Evolutionary conservation across 23 tunicate genomes (phyloP).

Genomic region (Trididemnum nubilum): DNA sequence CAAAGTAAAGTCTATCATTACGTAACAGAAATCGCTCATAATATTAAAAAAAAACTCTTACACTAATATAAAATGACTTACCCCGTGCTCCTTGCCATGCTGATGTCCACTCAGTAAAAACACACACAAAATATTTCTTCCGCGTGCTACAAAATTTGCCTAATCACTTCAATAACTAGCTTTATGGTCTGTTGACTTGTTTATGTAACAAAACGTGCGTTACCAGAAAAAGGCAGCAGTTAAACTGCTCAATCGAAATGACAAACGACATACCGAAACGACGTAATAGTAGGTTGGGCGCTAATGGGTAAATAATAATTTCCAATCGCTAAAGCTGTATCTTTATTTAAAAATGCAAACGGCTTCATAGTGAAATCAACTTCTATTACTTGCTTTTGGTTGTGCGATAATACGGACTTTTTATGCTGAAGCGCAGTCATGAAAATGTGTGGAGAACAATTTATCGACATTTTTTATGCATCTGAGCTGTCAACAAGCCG

Average conservation of each 20-base stretch:
- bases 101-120: not conserved
- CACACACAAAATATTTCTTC: not conserved
- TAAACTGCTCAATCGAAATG: not conserved
- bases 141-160: not conserved
- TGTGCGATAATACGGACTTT: too few species aligned
- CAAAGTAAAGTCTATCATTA: not conserved
- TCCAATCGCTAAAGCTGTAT: too few species aligned
- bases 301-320: not conserved
- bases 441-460: too few species aligned
- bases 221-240: not conserved
- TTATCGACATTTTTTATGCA: too few species aligned
- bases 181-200: not conserved
- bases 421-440: too few species aligned
- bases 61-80: not conserved
- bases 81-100: not conserved
- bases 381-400: too few species aligned
- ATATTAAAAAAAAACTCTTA: too few species aligned
- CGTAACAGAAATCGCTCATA: not conserved
- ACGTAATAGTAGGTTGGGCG: not conserved
- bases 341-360: too few species aligned
- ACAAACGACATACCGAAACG: not conserved
- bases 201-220: not conserved
- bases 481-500: too few species aligned
- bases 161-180: not conserved
- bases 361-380: too few species aligned